A percentile compares a stretch with the other conserved stretches of the same genome.
These are phyloP conservation scores for Synanthedon tipuliformis DNA, from an alignment of 2,888 invertebrate genomes.

Conservation along the genomic window DNA sequence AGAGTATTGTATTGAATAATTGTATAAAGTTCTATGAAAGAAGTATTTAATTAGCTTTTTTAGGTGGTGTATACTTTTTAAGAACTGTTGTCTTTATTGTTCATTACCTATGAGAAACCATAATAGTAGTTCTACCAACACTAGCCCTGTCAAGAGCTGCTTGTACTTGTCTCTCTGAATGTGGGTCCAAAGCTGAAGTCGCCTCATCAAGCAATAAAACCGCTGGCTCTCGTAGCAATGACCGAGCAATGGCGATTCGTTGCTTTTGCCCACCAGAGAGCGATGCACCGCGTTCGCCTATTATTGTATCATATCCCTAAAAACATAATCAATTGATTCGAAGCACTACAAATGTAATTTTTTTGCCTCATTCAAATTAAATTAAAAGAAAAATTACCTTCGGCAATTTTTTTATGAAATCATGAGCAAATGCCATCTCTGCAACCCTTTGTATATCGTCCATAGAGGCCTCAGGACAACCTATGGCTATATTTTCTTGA, in stretches of 20 bases:
- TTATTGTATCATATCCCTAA: conserved; percentile 80
- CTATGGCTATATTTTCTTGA: conserved; percentile 77
- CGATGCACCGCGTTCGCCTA: conserved; percentile 84
- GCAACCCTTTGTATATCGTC: conserved; percentile 79
- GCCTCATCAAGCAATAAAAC: conserved; percentile 84
- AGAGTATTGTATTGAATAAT: too few species aligned
- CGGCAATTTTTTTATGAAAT: conserved; percentile 78
- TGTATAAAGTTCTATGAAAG: too few species aligned
- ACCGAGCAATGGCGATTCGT: conserved; percentile 85
- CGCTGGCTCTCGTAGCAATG: conserved; percentile 79
- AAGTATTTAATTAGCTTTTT: too few species aligned
- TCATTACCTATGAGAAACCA: conserved; percentile 74
- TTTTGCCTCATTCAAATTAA: too few species aligned
- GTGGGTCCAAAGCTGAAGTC: conserved; percentile 85
- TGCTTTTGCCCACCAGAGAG: conserved; percentile 88
- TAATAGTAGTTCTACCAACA: conserved; percentile 78
- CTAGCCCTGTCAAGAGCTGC: conserved; percentile 80
- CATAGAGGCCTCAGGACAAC: conserved; percentile 73
- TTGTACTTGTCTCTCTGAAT: conserved; percentile 84
- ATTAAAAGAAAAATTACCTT: conserved; percentile 52
- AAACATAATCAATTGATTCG: background rate
- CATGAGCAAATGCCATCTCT: conserved; percentile 80
- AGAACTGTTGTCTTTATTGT: too few species aligned
- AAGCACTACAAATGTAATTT: too few species aligned
- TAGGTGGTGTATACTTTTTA: too few species aligned